phyloP scores from a whole-genome alignment of 2,888 invertebrate species.

The Ornithoptera alexandrae region DNA sequence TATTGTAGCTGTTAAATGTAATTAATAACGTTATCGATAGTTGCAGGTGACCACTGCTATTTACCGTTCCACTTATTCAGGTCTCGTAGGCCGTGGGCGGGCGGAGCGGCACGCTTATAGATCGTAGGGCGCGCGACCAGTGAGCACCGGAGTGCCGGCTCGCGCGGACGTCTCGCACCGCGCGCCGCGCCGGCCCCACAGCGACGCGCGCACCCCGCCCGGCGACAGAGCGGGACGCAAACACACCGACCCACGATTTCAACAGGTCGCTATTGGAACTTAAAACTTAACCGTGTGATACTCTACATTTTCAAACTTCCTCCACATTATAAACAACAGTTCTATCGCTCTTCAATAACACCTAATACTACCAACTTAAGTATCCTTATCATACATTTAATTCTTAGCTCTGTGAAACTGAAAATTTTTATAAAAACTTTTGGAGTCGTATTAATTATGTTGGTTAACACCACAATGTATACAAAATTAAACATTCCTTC shows the following conservation, averaged over 20 bases:
- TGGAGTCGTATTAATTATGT: too few species aligned
- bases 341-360: constrained; percentile 1
- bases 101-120: constrained; percentile 63
- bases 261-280: constrained; percentile 78
- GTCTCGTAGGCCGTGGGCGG: constrained; percentile 56
- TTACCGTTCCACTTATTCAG: constrained; percentile 72
- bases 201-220: constrained; percentile 55
- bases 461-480: too few species aligned
- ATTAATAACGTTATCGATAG: neutral
- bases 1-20: too few species aligned
- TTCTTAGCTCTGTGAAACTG: neutral
- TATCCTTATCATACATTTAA: neutral
- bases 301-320: constrained; percentile 65
- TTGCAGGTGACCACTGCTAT: constrained; percentile 68
- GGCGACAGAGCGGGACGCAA: constrained; percentile 57
- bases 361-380: too few species aligned
- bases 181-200: constrained; percentile 42
- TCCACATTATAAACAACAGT: constrained; percentile 37
- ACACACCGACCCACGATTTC: constrained; percentile 58
- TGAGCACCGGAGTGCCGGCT: constrained; percentile 64
- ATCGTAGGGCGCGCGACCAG: constrained; percentile 66
- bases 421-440: too few species aligned
- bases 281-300: constrained; percentile 71
- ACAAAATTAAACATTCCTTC: too few species aligned
- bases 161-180: constrained; percentile 65